Base-by-base conservation (phyloP, 2,113 vertebrate species). In the Grammomys surdaster region DNA sequence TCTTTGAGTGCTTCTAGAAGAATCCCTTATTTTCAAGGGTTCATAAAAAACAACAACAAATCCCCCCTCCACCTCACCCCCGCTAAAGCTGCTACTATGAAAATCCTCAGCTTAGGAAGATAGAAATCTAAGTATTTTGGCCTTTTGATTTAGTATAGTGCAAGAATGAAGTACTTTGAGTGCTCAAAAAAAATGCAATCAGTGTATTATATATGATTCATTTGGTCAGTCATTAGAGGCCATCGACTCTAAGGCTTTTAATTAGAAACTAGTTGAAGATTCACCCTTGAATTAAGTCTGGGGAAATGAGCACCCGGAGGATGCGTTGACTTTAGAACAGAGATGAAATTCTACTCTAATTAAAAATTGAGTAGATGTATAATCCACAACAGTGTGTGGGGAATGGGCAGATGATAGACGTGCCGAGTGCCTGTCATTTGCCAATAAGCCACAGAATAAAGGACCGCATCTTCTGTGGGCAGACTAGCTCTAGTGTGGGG, bases 21-120 rank as follows among this genome's bases (percentile, higher is more conserved):
- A 96, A 98, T 89, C 97, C 98, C 98, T 98, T 98, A 98, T 98
- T 98, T 98, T 98, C 95, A 98, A 98, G 98, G 97, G 96, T 98
- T 98, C 98, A 58, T 97, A 94, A 90, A 90, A 96, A 84, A 92
- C 96, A 40, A 96, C 96, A 96, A 96, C 33, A 67, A 9, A 86
- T 40, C 40, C 40, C 40, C 40, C 40, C 40, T 91, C 4, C 63
- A 10, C 63, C 97, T 1, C 60, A 0, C 60, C 97, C 95, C 92
- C 97, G 0, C 0, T 96, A 92, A 97, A 98, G 96, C 93, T 96
- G 51, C 84, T 95, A 93, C 84, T 95, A 94, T 97, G 93, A 93
- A 95, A 85, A 96, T 82, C 97, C 94, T 98, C 92, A 92, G 72
- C 95, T 92, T 93, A 54, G 80, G 69, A 94, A 95, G 94, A 56